Evolutionary conservation across 2,113 vertebrate genomes (phyloP), one percentile per base, ranked within the genome.

Genomic region (Bujurquina vittata): DNA sequence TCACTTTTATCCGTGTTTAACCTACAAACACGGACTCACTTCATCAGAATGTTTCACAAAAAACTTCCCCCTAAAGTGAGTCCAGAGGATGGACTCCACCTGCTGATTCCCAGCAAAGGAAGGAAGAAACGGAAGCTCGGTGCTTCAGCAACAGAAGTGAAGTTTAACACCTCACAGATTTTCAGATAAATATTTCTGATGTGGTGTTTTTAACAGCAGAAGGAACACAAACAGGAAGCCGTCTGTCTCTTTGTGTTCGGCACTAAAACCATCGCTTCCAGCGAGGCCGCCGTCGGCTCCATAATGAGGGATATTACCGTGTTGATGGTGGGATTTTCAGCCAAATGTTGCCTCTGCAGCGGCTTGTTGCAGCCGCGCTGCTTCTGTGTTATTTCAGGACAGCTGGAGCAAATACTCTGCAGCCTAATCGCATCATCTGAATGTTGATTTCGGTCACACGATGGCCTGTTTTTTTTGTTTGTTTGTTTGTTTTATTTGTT

Each of bases 261-360:
- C 18, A 18, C 46, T 31, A 17, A 49, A 72, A 49, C 54, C 6
- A 54, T 23, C 46, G 26, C 46, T 54, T 18, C 54, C 1, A 18
- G 46, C 17, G 49, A 54, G 43, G 46, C 46, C 26, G 52, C 67
- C 22, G 26, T 52, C 0, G 11, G 43, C 76, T 37, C 55, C 22
- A 3, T 37, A 17, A 10, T 56, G 43, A 62, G 7, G 55, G 37
- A 81, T 55, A 35, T 63, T 40, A 29, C 20, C 0, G 17, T 87
- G 85, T 73, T 35, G 79, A 58, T 29, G 59, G 33, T 23, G 75
- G 84, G 75, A 84, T 84, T 87, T 89, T 31, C 57, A 73, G 69
- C 84, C 78, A 81, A 69, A 84, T 81, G 87, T 43, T 80, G 33
- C 62, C 62, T 69, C 75, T 40, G 43, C 49, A 8, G 69, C 56